Evolutionary conservation across 2,113 vertebrate genomes (phyloP).

Genomic region (Cynoglossus semilaevis): DNA sequence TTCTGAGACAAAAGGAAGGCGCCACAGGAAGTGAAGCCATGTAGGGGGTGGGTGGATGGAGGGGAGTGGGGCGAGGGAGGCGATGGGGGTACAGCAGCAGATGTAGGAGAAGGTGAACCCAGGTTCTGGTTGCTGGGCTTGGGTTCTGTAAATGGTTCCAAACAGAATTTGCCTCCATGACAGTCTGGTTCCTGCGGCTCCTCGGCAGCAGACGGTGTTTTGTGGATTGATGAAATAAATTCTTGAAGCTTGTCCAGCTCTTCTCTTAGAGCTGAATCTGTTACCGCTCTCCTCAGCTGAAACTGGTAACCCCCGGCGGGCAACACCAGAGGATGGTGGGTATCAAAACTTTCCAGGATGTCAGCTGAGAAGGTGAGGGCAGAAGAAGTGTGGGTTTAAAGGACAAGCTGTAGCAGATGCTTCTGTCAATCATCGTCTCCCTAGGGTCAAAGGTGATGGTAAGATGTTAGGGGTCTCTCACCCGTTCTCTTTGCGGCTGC

Average conservation of each 20-base stretch:
- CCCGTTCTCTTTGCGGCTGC: conserved; percentile 58
- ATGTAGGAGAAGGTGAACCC: background rate
- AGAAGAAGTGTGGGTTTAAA: background rate
- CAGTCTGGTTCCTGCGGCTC: conserved; percentile 29
- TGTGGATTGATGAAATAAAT: conserved; percentile 32
- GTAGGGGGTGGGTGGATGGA: conserved; percentile 10
- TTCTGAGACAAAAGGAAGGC: conserved; percentile 64
- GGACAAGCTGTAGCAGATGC: background rate
- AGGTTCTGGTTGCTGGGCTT: too few species aligned
- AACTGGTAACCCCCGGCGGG: conserved; percentile 68
- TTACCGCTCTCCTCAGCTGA: conserved; percentile 45
- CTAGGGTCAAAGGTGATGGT: too few species aligned
- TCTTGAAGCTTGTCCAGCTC: conserved; percentile 59
- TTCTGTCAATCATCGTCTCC: too few species aligned
- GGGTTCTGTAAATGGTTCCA: background rate
- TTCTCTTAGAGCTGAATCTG: conserved; percentile 48
- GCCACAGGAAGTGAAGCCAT: conserved; percentile 48
- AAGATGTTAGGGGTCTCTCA: conserved; percentile 40
- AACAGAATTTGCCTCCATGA: conserved; percentile 5
- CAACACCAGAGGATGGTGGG: conserved; percentile 77
- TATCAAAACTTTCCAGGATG: conserved; percentile 77
- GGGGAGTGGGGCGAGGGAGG: conserved; percentile 17
- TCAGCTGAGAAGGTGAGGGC: conserved; percentile 54
- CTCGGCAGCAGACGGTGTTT: background rate
- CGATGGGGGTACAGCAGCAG: conserved; percentile 22